phyloP scores from a whole-genome alignment of 2,888 invertebrate genomes.

The Actias luna region DNA sequence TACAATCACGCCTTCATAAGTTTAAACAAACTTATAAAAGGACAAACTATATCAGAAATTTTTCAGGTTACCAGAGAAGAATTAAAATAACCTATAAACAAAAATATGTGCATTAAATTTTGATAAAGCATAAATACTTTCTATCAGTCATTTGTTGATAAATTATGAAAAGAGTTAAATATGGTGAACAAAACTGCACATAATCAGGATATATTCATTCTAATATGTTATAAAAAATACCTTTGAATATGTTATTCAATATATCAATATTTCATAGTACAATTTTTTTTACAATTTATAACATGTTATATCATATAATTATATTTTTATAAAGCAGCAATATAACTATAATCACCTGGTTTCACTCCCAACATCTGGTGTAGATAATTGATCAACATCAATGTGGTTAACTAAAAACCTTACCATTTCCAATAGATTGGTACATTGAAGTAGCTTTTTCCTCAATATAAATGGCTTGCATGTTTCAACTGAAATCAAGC shows the following conservation, averaged over 20 bases:
- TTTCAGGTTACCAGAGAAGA: constrained; percentile 3
- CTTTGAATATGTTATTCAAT: too few relatives aligned
- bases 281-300: neutral
- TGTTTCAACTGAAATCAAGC: constrained; percentile 65
- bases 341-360: constrained; percentile 39
- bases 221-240: too few relatives aligned
- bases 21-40: neutral
- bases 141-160: neutral
- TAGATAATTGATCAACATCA: constrained; percentile 58
- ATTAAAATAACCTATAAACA: constrained; percentile 21
- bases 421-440: constrained; percentile 66
- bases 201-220: neutral
- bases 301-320: neutral
- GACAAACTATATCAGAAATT: neutral
- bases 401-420: constrained; percentile 58
- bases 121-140: neutral
- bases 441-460: constrained; percentile 62
- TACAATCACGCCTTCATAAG: too few relatives aligned
- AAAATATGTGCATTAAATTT: constrained; percentile 1
- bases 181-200: neutral
- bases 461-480: constrained; percentile 65
- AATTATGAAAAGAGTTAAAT: neutral
- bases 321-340: neutral
- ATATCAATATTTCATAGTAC: neutral
- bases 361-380: constrained; percentile 44